phyloP scores from a whole-genome alignment of 1,140 invertebrate genomes.

The Philopotamus ludificatus region DNA sequence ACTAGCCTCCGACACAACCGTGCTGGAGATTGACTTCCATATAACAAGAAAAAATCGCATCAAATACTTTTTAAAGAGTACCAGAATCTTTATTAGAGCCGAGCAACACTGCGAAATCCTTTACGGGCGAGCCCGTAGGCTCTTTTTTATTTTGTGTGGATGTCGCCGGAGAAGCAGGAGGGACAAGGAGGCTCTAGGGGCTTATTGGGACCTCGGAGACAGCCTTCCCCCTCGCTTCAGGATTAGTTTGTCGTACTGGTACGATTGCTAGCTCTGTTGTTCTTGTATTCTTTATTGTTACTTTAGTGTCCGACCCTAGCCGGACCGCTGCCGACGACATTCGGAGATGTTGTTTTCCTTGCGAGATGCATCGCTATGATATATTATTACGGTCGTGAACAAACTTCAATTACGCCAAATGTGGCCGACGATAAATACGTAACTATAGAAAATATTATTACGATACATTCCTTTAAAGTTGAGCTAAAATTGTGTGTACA shows the following conservation, averaged over 20 bases:
- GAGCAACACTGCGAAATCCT: background rate
- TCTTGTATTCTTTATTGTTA: constrained; percentile 32
- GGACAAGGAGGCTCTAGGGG: constrained; percentile 23
- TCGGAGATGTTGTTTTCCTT: constrained; percentile 13
- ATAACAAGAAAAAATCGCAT: too few species aligned
- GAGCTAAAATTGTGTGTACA: too few species aligned
- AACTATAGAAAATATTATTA: too few species aligned
- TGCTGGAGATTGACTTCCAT: too few species aligned
- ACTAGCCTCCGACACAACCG: too few species aligned
- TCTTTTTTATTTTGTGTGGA: constrained; percentile 3
- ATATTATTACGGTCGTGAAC: constrained; percentile 6
- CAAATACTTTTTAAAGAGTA: background rate
- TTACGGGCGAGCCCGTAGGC: background rate
- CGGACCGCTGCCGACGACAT: background rate
- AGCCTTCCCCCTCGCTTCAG: constrained; percentile 26
- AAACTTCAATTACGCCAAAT: constrained; percentile 5
- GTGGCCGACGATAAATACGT: too few species aligned
- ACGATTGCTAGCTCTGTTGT: constrained; percentile 24
- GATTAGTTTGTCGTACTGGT: constrained; percentile 31
- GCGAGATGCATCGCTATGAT: constrained; percentile 1
- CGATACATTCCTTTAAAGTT: too few species aligned
- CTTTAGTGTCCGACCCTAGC: constrained; percentile 23
- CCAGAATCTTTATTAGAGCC: background rate
- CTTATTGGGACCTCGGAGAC: constrained; percentile 24
- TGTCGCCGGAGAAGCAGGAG: constrained; percentile 11